Evolutionary conservation across 2,113 vertebrate species (phyloP).

Genomic region (Danio rerio): GRCz12tu NC_133183.1:42668001-42668500

Average conservation of each 20-base stretch:
- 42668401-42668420: slow-evolving; percentile 21
- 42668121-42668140: no score
- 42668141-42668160: no score
- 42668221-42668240: background rate
- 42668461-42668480: background rate
- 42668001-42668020: no score
- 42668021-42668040: no score
- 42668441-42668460: background rate
- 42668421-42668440: slow-evolving; percentile 14
- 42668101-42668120: no score
- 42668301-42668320: slow-evolving; percentile 3
- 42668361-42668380: slow-evolving; percentile 28
- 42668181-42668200: no score
- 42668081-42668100: no score
- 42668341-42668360: slow-evolving; percentile 44
- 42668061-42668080: no score
- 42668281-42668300: slow-evolving; percentile 8
- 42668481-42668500: no score
- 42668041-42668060: no score
- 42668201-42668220: background rate
- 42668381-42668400: slow-evolving; percentile 36
- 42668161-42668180: no score
- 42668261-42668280: background rate
- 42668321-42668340: slow-evolving; percentile 36
- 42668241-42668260: background rate